Evolutionary conservation across 2,113 vertebrate species (phyloP).

Genomic region (Acrocephalus arundinaceus): DNA sequence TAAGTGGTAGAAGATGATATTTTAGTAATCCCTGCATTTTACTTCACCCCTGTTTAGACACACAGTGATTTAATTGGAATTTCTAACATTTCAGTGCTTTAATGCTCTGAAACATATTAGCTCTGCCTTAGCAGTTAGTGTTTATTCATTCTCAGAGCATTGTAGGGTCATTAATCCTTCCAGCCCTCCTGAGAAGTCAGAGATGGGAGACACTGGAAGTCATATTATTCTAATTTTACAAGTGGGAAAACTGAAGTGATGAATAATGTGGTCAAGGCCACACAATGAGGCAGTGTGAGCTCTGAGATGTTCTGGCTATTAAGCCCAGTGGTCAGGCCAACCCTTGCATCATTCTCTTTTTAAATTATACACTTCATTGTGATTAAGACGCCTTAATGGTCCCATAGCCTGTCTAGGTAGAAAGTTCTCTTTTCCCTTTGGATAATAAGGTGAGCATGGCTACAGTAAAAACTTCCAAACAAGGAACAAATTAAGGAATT

Average conservation of each 20-base stretch:
- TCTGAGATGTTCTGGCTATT: not conserved
- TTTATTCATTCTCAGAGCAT: not conserved
- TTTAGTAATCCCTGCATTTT: not conserved
- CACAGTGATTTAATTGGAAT: not conserved
- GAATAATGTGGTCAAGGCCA: slow-evolving; percentile 5
- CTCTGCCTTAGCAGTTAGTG: not conserved
- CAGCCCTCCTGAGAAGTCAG: not conserved
- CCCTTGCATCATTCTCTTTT: not conserved
- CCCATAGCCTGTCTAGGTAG: not conserved
- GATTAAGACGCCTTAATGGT: not conserved
- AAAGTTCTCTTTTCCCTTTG: not conserved
- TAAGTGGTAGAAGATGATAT: not conserved
- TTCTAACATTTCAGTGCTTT: not conserved
- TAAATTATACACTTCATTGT: not conserved
- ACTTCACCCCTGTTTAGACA: not conserved
- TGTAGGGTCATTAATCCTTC: slow-evolving; percentile 15
- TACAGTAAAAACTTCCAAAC: not conserved
- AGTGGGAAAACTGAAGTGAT: not conserved
- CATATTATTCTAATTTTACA: not conserved
- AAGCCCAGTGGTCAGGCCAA: not conserved
- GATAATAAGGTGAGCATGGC: not conserved
- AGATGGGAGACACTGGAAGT: not conserved
- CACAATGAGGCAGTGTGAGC: not conserved
- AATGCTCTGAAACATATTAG: not conserved
- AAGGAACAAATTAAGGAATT: not conserved